Evolutionary conservation across 2,797 vertebrate species (phyloP).

Genomic region (Strix occidentalis): DNA sequence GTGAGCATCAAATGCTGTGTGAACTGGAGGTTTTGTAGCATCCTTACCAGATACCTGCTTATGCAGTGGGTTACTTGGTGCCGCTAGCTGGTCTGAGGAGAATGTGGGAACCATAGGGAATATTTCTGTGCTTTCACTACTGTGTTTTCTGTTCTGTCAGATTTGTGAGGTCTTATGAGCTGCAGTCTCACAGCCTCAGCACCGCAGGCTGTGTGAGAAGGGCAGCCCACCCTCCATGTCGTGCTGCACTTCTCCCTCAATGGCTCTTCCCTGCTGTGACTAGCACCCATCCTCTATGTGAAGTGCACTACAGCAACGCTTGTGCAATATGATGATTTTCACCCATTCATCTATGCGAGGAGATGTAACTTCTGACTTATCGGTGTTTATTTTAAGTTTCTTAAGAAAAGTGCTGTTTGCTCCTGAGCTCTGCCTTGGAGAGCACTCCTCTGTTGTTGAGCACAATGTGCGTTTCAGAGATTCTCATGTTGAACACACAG

Average conservation of each 20-base stretch:
- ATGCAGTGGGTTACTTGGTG: neutral
- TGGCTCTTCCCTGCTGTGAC: too few species aligned
- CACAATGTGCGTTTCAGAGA: neutral
- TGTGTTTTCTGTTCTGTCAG: neutral
- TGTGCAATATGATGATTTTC: too few species aligned
- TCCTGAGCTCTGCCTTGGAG: neutral
- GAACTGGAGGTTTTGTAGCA: neutral
- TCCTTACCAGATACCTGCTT: neutral
- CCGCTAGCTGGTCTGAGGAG: neutral
- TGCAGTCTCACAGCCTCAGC: neutral
- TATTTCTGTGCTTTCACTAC: neutral
- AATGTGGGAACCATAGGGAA: neutral
- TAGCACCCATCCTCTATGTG: rapidly evolving
- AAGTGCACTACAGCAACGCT: neutral
- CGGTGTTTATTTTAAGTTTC: neutral
- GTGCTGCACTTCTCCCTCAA: neutral
- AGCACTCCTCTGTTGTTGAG: neutral
- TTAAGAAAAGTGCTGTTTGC: neutral
- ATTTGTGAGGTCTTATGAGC: neutral
- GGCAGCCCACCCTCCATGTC: too few species aligned
- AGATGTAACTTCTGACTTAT: neutral
- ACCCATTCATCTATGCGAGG: neutral
- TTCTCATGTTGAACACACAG: neutral
- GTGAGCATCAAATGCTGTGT: neutral
- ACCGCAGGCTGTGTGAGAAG: rapidly evolving